Percentiles rank a stretch among this genome's conserved stretches.
Evolutionary conservation across 1,140 invertebrate species (phyloP).

Genomic region (Cyphomyrmex costatus): DNA sequence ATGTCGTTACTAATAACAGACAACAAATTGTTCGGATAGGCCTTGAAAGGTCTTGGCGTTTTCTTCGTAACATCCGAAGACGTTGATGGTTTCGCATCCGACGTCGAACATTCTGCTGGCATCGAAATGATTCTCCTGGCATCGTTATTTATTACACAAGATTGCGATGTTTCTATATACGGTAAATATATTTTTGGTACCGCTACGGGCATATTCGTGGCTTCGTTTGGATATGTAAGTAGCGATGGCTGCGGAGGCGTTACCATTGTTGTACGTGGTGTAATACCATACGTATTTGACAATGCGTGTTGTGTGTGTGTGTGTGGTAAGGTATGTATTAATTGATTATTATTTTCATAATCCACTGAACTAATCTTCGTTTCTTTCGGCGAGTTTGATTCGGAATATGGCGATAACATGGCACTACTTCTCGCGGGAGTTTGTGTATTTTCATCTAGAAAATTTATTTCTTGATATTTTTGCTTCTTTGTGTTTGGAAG

Average conservation of each 20-base stretch:
- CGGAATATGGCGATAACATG: constrained; percentile 80
- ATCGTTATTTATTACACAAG: not conserved
- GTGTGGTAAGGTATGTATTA: not conserved
- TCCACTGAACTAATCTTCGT: constrained; percentile 37
- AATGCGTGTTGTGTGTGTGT: too few relatives aligned
- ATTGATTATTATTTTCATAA: constrained; percentile 15
- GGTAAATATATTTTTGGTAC: not conserved
- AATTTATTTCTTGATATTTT: not conserved
- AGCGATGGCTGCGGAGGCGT: too few relatives aligned
- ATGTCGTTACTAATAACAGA: constrained; percentile 86
- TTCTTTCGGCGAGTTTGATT: constrained; percentile 76
- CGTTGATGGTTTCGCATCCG: not conserved
- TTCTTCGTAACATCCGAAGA: constrained; percentile 78
- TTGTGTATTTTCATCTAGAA: constrained; percentile 51
- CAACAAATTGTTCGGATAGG: constrained; percentile 90
- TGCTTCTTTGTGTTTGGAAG: not conserved
- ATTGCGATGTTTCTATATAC: not conserved
- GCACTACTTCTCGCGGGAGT: constrained; percentile 70
- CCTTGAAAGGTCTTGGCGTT: constrained; percentile 89
- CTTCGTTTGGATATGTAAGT: not conserved
- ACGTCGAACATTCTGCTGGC: not conserved
- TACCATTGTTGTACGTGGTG: not conserved
- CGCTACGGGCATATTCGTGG: not conserved
- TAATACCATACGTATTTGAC: not conserved
- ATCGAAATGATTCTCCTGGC: not conserved